Percentiles rank a stretch among this genome's conserved stretches.
Evolutionary conservation across 2,797 vertebrate species (phyloP).

Genomic region (Orientallactaga sibirica): DNA sequence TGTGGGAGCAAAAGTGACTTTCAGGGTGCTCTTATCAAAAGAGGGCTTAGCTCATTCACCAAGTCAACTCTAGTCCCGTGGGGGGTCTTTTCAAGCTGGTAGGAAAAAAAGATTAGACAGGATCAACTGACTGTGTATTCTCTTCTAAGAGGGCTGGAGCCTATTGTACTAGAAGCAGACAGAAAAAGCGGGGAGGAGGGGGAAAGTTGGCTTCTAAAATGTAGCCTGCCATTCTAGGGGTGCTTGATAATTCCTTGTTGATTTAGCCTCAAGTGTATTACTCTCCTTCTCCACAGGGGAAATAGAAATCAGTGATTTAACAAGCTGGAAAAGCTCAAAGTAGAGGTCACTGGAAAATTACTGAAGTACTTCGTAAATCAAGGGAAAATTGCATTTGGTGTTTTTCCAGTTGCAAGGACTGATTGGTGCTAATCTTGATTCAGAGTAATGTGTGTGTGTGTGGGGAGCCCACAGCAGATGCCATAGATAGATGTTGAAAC

Average conservation of each 20-base stretch:
- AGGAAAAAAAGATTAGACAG: slow-evolving; percentile 72
- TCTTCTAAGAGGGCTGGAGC: slow-evolving; percentile 45
- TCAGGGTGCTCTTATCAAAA: slow-evolving; percentile 63
- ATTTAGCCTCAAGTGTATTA: slow-evolving; percentile 64
- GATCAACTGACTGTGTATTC: slow-evolving; percentile 62
- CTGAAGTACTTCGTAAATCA: slow-evolving; percentile 64
- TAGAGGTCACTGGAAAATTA: slow-evolving; percentile 68
- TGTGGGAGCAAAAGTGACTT: slow-evolving; percentile 24
- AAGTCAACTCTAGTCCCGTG: slow-evolving; percentile 22
- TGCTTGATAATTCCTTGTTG: slow-evolving; percentile 69
- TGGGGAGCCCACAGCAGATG: background rate
- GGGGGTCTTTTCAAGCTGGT: slow-evolving; percentile 60
- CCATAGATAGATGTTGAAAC: background rate
- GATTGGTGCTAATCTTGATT: slow-evolving; percentile 58
- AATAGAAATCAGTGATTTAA: slow-evolving; percentile 74
- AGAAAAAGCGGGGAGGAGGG: background rate
- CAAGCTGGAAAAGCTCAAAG: slow-evolving; percentile 70
- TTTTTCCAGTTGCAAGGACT: slow-evolving; percentile 54
- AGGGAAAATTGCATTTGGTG: slow-evolving; percentile 60
- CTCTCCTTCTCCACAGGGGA: slow-evolving; percentile 38
- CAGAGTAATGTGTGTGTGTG: slow-evolving; percentile 41
- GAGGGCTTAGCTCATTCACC: slow-evolving; percentile 60
- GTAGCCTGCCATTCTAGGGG: background rate
- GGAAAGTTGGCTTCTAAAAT: slow-evolving; percentile 25
- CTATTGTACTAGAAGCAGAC: slow-evolving; percentile 50